Percentiles rank a stretch among this genome's conserved stretches.
Evolutionary conservation across 2,113 vertebrate species (phyloP).

Genomic region (Mustela nigripes): DNA sequence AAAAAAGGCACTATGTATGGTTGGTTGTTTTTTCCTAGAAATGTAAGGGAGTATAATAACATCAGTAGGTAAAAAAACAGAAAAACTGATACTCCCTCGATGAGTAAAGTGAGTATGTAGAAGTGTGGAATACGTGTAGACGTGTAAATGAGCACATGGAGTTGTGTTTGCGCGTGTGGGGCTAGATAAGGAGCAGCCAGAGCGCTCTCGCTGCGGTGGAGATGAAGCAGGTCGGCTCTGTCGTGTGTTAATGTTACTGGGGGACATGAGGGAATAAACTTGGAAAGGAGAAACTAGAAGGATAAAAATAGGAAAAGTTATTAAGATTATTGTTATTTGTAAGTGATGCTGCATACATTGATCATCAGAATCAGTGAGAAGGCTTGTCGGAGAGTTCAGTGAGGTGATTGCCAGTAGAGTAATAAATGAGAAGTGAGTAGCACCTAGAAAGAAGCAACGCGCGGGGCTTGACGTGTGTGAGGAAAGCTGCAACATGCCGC

Average conservation of each 20-base stretch:
- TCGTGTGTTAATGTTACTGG: background rate
- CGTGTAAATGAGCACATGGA: too few relatives aligned
- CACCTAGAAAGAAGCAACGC: background rate
- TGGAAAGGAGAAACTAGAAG: background rate
- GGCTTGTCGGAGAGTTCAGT: background rate
- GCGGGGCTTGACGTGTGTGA: background rate
- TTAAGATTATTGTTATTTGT: background rate
- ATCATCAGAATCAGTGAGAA: background rate
- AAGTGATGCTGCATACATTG: background rate
- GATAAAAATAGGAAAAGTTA: background rate
- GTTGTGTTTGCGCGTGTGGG: background rate
- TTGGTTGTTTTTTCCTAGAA: background rate
- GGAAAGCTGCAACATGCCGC: background rate
- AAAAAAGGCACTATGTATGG: background rate
- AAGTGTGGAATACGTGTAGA: background rate
- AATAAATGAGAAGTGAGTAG: background rate
- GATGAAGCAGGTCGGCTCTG: background rate
- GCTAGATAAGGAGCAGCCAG: background rate
- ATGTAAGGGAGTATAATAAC: background rate
- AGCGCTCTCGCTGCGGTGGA: too few relatives aligned
- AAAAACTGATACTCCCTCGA: background rate
- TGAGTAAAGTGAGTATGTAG: background rate
- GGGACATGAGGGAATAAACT: background rate
- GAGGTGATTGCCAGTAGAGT: background rate
- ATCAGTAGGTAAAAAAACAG: background rate